Evolutionary conservation across 2,797 vertebrate genomes (phyloP).

Genomic region (Ceryle rudis): DNA sequence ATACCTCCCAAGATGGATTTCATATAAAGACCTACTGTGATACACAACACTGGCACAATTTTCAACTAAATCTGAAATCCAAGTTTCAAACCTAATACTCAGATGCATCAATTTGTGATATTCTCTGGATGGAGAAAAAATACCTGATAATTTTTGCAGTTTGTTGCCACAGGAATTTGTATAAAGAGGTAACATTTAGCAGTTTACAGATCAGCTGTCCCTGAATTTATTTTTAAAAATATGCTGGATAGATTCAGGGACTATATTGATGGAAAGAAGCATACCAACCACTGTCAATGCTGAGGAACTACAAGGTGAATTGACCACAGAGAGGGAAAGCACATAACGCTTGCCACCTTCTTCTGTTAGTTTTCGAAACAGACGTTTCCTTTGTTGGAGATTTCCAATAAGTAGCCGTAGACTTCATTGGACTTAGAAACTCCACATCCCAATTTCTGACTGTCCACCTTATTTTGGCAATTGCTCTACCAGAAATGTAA

Average conservation of each 20-base stretch:
- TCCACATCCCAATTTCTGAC: not conserved
- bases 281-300: not conserved
- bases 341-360: not conserved
- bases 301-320: not conserved
- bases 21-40: not conserved
- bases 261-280: not conserved
- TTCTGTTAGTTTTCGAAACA: not conserved
- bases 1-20: not conserved
- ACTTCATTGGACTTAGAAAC: not conserved
- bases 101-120: not conserved
- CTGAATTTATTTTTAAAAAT: not conserved
- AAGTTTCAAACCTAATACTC: not conserved
- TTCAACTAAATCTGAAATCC: not conserved
- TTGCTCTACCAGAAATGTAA: not conserved
- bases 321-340: not conserved
- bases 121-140: not conserved
- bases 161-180: not conserved
- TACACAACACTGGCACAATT: not conserved
- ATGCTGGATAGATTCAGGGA: not conserved
- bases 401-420: not conserved
- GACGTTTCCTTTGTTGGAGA: not conserved
- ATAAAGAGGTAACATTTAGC: not conserved
- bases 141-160: not conserved
- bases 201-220: not conserved
- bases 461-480: not conserved